Evolutionary conservation across 2,797 vertebrate species (phyloP).

Genomic region (Liasis olivaceus): DNA sequence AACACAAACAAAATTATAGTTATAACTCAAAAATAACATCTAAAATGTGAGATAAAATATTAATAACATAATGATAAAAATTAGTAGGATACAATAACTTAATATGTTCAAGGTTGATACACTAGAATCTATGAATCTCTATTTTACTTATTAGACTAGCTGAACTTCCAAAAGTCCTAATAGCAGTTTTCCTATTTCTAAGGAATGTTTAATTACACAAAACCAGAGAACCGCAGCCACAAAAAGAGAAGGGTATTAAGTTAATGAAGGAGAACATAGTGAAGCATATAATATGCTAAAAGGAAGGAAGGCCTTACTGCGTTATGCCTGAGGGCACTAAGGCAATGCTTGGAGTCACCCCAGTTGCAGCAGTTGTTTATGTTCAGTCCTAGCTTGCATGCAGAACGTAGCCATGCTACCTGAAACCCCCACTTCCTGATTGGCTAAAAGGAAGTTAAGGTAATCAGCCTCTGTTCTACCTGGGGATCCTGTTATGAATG

Average conservation of each 20-base stretch:
- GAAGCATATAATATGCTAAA: background rate
- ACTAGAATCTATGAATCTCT: background rate
- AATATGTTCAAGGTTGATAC: too few species aligned
- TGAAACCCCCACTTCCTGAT: background rate
- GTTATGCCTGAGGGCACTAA: background rate
- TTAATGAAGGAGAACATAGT: background rate
- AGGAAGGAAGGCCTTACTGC: background rate
- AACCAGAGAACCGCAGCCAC: too few species aligned
- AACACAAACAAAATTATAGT: background rate
- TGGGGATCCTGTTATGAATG: background rate
- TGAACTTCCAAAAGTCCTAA: background rate
- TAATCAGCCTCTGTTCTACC: background rate
- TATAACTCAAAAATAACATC: too few species aligned
- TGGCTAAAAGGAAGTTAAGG: background rate
- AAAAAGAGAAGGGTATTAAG: background rate
- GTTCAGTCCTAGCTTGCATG: background rate
- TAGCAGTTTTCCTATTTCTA: background rate
- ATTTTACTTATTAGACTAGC: background rate
- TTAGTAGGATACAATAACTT: too few species aligned
- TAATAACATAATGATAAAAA: too few species aligned
- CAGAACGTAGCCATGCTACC: background rate
- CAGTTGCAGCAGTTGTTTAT: background rate
- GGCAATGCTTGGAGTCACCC: background rate
- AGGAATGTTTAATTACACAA: background rate
- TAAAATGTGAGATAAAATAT: too few species aligned